phyloP scores from a whole-genome alignment of 92 coral and sea anemone genomes.

The Desmophyllum pertusum region DNA sequence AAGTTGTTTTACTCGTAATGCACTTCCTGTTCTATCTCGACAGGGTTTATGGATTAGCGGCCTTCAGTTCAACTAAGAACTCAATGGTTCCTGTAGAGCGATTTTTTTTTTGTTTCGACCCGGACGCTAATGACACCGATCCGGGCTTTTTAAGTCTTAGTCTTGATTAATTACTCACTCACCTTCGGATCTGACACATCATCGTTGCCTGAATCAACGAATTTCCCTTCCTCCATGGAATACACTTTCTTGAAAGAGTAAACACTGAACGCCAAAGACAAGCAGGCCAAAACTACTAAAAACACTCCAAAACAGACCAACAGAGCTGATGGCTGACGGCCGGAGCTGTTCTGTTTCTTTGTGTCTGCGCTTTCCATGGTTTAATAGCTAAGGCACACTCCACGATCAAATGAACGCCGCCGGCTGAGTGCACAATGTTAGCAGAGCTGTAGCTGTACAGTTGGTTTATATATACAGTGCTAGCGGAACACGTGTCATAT shows the following conservation, averaged over 20 bases:
- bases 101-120: too few species aligned
- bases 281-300: not conserved
- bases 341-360: not conserved
- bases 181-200: not conserved
- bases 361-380: not conserved
- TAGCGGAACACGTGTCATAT: too few species aligned
- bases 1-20: too few species aligned
- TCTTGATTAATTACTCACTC: not conserved
- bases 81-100: too few species aligned
- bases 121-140: not conserved
- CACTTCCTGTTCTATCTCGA: too few species aligned
- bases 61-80: too few species aligned
- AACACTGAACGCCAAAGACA: not conserved
- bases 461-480: too few species aligned
- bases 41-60: too few species aligned
- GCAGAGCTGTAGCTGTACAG: too few species aligned
- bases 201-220: not conserved
- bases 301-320: not conserved
- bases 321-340: not conserved
- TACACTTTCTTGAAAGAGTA: not conserved
- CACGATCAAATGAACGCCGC: too few species aligned
- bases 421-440: too few species aligned
- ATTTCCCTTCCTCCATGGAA: not conserved
- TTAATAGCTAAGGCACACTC: too few species aligned
- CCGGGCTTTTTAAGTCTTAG: not conserved